These are phyloP conservation scores for Cephus nigrinus DNA, from an alignment of 2,888 invertebrate species.

Conservation along the genomic window DNA sequence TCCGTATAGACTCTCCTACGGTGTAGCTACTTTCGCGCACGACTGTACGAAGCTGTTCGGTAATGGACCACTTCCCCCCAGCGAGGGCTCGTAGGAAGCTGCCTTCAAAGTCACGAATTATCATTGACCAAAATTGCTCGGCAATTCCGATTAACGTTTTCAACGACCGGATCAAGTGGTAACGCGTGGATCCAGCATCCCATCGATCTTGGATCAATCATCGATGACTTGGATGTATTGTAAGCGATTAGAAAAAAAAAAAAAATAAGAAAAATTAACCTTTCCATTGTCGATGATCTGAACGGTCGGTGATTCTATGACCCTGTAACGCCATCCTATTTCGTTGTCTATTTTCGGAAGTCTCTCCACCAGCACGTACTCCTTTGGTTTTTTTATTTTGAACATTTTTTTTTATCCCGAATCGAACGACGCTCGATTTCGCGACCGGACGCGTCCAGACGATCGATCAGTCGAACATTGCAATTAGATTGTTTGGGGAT, in stretches of 20 bases:
- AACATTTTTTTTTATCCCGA: neutral
- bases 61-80: slow-evolving; percentile 64
- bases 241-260: too few species aligned
- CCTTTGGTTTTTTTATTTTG: slow-evolving; percentile 7
- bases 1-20: neutral
- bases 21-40: slow-evolving; percentile 27
- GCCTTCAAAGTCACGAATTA: slow-evolving; percentile 66
- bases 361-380: slow-evolving; percentile 14
- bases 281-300: neutral
- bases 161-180: slow-evolving; percentile 22
- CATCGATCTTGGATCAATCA: too few species aligned
- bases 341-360: slow-evolving; percentile 2
- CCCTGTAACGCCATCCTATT: neutral
- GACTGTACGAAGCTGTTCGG: slow-evolving; percentile 61
- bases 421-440: neutral
- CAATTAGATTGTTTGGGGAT: neutral
- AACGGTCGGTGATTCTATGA: neutral
- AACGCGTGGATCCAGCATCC: neutral
- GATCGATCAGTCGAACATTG: too few species aligned
- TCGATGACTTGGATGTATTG: too few species aligned
- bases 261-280: neutral
- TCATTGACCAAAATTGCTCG: slow-evolving; percentile 64
- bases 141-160: slow-evolving; percentile 49
- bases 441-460: neutral
- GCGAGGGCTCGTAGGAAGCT: slow-evolving; percentile 61